Evolutionary conservation across 2,888 invertebrate species (phyloP).

Genomic region (Cryptosula pallasiana): DNA sequence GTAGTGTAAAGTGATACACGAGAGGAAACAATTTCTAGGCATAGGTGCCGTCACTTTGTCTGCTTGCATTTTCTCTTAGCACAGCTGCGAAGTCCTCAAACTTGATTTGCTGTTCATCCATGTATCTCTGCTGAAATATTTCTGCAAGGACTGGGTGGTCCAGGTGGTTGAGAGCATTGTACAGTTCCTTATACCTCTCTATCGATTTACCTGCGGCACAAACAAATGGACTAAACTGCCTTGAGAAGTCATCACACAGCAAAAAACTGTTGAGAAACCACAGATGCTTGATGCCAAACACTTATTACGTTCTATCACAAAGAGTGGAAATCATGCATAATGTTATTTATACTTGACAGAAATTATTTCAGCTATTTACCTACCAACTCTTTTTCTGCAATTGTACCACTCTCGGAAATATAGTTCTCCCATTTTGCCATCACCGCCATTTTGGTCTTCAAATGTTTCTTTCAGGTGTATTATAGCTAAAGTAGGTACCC

Average conservation of each 20-base stretch:
- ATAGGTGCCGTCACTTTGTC: too few relatives aligned
- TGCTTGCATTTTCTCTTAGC: not conserved
- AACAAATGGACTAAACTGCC: too few relatives aligned
- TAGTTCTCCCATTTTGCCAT: not conserved
- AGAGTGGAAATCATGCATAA: too few relatives aligned
- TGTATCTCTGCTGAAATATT: conserved; percentile 8
- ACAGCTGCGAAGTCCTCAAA: not conserved
- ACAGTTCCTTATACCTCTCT: conserved; percentile 1
- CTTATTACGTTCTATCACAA: too few relatives aligned
- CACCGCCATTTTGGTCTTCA: not conserved
- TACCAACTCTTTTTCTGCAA: not conserved
- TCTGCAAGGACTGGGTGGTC: not conserved
- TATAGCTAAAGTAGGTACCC: not conserved
- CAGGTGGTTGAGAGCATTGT: not conserved
- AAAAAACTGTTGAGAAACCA: too few relatives aligned
- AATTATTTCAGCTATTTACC: not conserved
- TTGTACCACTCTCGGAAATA: conserved; percentile 13
- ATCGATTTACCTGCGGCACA: not conserved
- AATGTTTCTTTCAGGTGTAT: not conserved
- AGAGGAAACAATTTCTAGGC: too few relatives aligned
- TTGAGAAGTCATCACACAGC: too few relatives aligned
- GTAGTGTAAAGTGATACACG: too few relatives aligned
- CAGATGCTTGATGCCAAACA: too few relatives aligned
- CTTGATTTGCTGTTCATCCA: conserved; percentile 1
- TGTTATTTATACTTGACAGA: too few relatives aligned